phyloP scores from a whole-genome alignment of 2,888 invertebrate species.

The Hanleya hanleyi region DNA sequence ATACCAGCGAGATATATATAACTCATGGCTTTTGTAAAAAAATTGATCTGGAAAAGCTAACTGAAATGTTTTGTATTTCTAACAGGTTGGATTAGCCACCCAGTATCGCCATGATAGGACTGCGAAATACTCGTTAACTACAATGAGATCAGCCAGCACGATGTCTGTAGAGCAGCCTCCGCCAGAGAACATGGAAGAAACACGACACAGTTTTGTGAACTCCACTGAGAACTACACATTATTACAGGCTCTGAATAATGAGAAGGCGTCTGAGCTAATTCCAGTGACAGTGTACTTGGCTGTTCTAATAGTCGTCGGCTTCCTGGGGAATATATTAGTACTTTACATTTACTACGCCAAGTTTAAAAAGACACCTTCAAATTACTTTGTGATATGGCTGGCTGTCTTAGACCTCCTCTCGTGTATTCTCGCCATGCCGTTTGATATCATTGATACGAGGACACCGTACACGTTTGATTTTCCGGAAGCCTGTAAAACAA shows the following conservation, averaged over 20 bases:
- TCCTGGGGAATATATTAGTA: conserved; percentile 22
- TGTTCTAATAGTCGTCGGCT: conserved; percentile 18
- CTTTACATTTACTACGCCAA: conserved; percentile 17
- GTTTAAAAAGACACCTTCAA: conserved; percentile 18
- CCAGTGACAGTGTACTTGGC: conserved; percentile 17
- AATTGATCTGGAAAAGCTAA: too few species aligned
- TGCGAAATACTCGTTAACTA: too few species aligned
- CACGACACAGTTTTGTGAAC: too few species aligned
- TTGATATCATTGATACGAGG: conserved; percentile 21
- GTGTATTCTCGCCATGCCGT: conserved; percentile 22
- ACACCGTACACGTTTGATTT: conserved; percentile 17
- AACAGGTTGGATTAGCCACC: too few species aligned
- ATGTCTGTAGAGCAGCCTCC: too few species aligned
- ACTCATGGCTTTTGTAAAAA: too few species aligned
- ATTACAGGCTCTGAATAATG: not conserved
- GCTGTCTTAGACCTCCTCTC: conserved; percentile 19
- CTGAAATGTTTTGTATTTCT: too few species aligned
- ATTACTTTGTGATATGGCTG: conserved; percentile 21
- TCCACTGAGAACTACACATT: conserved; percentile 7
- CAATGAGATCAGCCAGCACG: too few species aligned
- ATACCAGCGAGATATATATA: too few species aligned
- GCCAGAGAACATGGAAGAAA: too few species aligned
- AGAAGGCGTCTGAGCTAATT: conserved; percentile 10
- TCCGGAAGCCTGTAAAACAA: conserved; percentile 14
- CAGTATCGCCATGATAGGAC: too few species aligned